Evolutionary conservation across 2,797 vertebrate species (phyloP).

Genomic region (Tiaroga cobitis): DNA sequence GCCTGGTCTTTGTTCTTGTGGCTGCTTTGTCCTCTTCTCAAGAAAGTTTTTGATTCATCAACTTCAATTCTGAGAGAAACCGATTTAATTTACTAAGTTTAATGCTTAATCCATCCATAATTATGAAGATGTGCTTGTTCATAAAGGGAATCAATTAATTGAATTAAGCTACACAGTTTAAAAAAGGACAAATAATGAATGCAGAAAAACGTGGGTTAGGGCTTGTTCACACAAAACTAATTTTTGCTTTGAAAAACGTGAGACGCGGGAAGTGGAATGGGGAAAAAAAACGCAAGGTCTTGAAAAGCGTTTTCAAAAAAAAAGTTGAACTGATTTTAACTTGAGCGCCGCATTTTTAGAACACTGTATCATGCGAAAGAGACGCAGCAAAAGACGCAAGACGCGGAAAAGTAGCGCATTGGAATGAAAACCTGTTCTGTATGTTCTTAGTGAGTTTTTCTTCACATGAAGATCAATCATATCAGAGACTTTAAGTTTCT

Average conservation of each 20-base stretch:
- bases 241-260: too few relatives aligned
- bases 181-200: constrained; percentile 17
- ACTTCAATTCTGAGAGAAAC: constrained; percentile 18
- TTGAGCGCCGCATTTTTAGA: too few relatives aligned
- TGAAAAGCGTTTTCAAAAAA: too few relatives aligned
- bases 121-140: constrained; percentile 25
- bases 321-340: too few relatives aligned
- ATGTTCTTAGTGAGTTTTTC: not conserved
- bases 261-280: too few relatives aligned
- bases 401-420: too few relatives aligned
- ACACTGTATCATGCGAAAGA: too few relatives aligned
- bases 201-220: not conserved
- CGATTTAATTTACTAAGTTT: constrained; percentile 8
- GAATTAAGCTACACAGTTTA: constrained; percentile 5
- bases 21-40: not conserved
- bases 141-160: constrained; percentile 35
- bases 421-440: too few relatives aligned
- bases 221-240: too few relatives aligned
- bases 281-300: too few relatives aligned
- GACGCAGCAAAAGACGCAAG: too few relatives aligned
- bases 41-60: constrained; percentile 33
- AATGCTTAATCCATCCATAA: constrained; percentile 17
- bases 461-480: constrained; percentile 63
- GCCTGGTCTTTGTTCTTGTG: not conserved
- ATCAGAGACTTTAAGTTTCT: constrained; percentile 53